phyloP scores from a whole-genome alignment of 2,888 invertebrate genomes.

The Lycaena phlaeas region DNA sequence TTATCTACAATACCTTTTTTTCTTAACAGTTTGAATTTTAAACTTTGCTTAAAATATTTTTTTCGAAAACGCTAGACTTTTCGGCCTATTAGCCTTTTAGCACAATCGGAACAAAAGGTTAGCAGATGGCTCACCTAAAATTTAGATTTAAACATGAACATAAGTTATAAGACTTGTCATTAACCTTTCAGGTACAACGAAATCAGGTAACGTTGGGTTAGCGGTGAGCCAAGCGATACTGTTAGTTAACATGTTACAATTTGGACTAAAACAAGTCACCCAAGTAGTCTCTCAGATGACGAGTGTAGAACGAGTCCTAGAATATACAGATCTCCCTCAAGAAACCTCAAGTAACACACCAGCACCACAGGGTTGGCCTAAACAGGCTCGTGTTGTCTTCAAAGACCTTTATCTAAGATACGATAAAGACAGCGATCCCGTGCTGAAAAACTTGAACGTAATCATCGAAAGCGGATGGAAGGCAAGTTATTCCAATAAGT shows the following conservation, averaged over 20 bases:
- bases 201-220: slow-evolving; percentile 79
- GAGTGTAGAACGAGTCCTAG: slow-evolving; percentile 84
- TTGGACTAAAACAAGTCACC: slow-evolving; percentile 83
- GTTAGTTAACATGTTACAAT: slow-evolving; percentile 85
- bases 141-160: no score
- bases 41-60: no score
- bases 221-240: slow-evolving; percentile 80
- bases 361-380: slow-evolving; percentile 75
- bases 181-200: slow-evolving; percentile 55
- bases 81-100: no score
- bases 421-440: slow-evolving; percentile 72
- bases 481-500: slow-evolving; percentile 33
- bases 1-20: no score
- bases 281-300: slow-evolving; percentile 83
- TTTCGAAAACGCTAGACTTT: no score
- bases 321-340: slow-evolving; percentile 81
- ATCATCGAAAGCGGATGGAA: slow-evolving; percentile 70
- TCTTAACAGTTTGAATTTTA: no score
- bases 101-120: no score
- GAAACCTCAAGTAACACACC: slow-evolving; percentile 77
- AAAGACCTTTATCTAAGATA: slow-evolving; percentile 76
- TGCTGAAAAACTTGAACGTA: slow-evolving; percentile 81
- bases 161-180: no score
- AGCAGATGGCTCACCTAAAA: no score
- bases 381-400: slow-evolving; percentile 72